Evolutionary conservation across 2,113 vertebrate genomes (phyloP).

Genomic region (Jaculus jaculus): DNA sequence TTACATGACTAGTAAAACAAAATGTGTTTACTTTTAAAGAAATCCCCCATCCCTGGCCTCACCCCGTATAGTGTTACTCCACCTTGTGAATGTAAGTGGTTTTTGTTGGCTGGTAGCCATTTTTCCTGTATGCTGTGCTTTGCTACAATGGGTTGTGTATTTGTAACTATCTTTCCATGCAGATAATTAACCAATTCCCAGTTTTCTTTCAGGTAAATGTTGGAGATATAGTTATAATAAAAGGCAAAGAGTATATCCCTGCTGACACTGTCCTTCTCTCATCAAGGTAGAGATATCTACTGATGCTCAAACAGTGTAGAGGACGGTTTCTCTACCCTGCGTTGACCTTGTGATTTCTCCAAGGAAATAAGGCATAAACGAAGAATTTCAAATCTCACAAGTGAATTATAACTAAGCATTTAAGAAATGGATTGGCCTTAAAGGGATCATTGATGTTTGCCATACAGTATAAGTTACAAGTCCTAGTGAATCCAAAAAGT

Average conservation of each 20-base stretch:
- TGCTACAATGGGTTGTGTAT: slow-evolving; percentile 75
- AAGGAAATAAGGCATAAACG: slow-evolving; percentile 93
- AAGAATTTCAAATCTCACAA: slow-evolving; percentile 77
- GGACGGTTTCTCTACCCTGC: slow-evolving; percentile 89
- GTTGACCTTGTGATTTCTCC: slow-evolving; percentile 85
- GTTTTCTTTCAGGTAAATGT: slow-evolving; percentile 98
- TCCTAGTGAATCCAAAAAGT: slow-evolving; percentile 38
- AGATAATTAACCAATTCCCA: slow-evolving; percentile 91
- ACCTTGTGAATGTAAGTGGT: slow-evolving; percentile 51
- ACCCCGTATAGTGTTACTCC: neutral
- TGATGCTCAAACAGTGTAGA: slow-evolving; percentile 87
- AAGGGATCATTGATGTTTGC: slow-evolving; percentile 58
- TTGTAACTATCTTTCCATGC: slow-evolving; percentile 77
- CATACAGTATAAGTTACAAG: slow-evolving; percentile 59
- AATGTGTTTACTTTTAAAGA: neutral
- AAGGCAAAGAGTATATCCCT: slow-evolving; percentile 97
- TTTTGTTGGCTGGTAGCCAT: slow-evolving; percentile 24
- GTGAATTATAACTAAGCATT: slow-evolving; percentile 56
- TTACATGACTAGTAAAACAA: neutral
- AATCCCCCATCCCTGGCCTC: neutral
- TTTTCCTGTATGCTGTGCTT: slow-evolving; percentile 55
- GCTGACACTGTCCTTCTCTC: slow-evolving; percentile 97
- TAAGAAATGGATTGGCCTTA: slow-evolving; percentile 48
- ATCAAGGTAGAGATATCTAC: slow-evolving; percentile 94
- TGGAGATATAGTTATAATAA: slow-evolving; percentile 99